Base-by-base conservation (phyloP, 1,140 invertebrate genomes). In the Drosophila tropicalis region DNA sequence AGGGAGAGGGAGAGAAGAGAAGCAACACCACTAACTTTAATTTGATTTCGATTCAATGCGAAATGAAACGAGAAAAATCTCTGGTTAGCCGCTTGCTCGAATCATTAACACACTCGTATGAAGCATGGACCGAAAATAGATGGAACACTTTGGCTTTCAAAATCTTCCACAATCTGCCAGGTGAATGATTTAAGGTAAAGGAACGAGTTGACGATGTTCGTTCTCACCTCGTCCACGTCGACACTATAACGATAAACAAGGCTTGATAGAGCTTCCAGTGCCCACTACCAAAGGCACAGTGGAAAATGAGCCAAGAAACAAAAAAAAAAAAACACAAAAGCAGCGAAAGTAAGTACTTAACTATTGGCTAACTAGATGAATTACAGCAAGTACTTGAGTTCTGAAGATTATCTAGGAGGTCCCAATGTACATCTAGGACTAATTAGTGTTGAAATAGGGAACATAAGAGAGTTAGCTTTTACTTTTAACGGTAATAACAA, bases 141-240 rank as follows among this genome's bases (percentile, higher is more conserved):
- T 41, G 15, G 36, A 36, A 41, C 44, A 58, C 65, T 60, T 29
- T 29, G 29, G 58, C 34, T 68, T 74, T 87, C 70, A 67, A 85
- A 72, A 68, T 68, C 54, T 67, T 69, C 29, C 69, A 15, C 36
- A 66, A 34, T 55, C 55, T 51, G 41, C 54, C 51, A 62, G 60
- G 67, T 79, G 67, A 79, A 86, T 86, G 83, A 87, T 86, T 63
- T 67, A 79, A 57, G 74, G 41, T 54, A 60, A 54, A 67, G 71
- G 67, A 78, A 87, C 61, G 76, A 87, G 67, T 75, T 87, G 83
- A 73, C 79, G 83, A 63, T 87, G 76, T 79, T 87, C 76, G 81
- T 86, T 86, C 76, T 87, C 83, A 86, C 83, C 83, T 86, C 83
- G 79, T 86, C 82, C 75, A 87, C 83, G 77, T 81, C 80, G 76